Conservation (phyloP, 2,113 vertebrate species). For the Laticauda laticaudata region DNA sequence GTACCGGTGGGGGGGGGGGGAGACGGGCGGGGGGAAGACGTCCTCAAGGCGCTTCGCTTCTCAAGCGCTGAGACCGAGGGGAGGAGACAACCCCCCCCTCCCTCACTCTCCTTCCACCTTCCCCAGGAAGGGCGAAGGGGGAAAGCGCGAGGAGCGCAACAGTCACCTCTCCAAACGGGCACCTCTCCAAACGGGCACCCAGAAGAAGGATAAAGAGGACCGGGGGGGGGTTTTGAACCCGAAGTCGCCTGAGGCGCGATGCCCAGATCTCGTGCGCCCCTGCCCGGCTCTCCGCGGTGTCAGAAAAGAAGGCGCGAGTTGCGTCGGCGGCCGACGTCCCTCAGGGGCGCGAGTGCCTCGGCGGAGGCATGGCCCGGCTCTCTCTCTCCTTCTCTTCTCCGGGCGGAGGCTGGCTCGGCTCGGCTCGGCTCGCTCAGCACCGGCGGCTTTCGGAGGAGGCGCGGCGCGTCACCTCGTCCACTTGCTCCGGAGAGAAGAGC, state of each 20-base stretch:
- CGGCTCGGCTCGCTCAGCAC: too few species aligned
- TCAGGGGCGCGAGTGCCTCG: neutral
- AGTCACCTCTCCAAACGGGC: neutral
- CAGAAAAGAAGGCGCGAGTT: neutral
- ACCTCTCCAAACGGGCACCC: neutral
- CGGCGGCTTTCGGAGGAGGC: constrained; percentile 25
- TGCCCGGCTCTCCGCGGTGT: neutral
- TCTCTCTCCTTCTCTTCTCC: neutral
- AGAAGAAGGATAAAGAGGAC: too few species aligned
- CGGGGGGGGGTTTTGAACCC: too few species aligned
- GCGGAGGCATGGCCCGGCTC: neutral
- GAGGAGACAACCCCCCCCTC: neutral
- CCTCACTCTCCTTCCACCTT: neutral
- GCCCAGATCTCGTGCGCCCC: neutral
- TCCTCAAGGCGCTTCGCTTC: constrained; percentile 38
- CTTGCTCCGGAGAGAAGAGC: neutral
- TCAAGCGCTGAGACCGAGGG: constrained; percentile 50
- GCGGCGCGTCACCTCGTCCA: neutral
- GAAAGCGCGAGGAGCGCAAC: neutral
- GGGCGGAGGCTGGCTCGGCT: neutral
- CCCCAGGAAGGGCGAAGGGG: neutral
- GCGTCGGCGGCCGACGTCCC: neutral
- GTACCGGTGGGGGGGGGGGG: neutral
- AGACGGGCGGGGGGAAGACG: neutral
- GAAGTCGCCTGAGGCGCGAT: neutral